Percentiles rank a stretch among this genome's conserved stretches.
Evolutionary conservation across 2,888 invertebrate genomes (phyloP).

Genomic region (Zootermopsis nevadensis): DNA sequence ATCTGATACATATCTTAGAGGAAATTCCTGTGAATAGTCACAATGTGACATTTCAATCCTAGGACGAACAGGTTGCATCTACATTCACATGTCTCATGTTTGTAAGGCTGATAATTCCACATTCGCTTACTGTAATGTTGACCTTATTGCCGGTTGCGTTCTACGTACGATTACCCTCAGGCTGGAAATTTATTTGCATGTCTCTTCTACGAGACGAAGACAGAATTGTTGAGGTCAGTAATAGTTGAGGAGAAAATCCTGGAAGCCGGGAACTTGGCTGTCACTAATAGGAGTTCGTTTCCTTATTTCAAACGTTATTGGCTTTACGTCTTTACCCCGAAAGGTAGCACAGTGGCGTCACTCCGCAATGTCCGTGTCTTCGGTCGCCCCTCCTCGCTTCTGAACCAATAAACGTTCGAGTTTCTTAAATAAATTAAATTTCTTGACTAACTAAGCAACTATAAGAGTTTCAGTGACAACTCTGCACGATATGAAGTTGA

Average conservation of each 20-base stretch:
- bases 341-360: too few relatives aligned
- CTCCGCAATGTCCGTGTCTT: too few relatives aligned
- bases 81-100: not conserved
- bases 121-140: not conserved
- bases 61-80: not conserved
- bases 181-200: not conserved
- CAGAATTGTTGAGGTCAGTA: not conserved
- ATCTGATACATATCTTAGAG: not conserved
- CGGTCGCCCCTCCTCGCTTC: too few relatives aligned
- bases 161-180: not conserved
- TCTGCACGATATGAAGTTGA: too few relatives aligned
- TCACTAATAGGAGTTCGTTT: not conserved
- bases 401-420: too few relatives aligned
- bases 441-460: too few relatives aligned
- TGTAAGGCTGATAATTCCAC: not conserved
- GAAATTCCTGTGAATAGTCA: conserved; percentile 4
- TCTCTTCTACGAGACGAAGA: not conserved
- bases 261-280: not conserved
- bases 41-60: not conserved
- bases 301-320: too few relatives aligned
- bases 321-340: too few relatives aligned
- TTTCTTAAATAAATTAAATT: too few relatives aligned
- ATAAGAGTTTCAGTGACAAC: too few relatives aligned
- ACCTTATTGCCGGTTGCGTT: not conserved
- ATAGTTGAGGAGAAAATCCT: conserved; percentile 5